These are phyloP conservation scores for Rhipidura dahli DNA, from an alignment of 2,113 vertebrate genomes.

Conservation along the genomic window DNA sequence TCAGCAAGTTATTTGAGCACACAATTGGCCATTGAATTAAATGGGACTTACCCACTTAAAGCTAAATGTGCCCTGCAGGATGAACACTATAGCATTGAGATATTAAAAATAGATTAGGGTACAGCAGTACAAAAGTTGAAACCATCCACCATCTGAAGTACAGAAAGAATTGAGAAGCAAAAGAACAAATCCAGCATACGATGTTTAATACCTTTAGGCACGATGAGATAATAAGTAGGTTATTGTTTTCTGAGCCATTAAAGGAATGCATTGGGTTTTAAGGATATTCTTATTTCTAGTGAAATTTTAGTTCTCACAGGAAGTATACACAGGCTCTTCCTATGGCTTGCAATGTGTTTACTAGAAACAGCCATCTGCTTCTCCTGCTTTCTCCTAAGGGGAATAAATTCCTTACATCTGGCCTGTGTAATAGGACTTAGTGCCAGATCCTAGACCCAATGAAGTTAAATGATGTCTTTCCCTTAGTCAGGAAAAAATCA, in stretches of 20 bases:
- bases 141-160: neutral
- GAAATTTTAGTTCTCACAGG: slow-evolving; percentile 28
- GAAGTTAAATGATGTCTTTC: slow-evolving; percentile 65
- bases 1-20: slow-evolving; percentile 7
- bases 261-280: slow-evolving; percentile 17
- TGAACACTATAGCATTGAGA: neutral
- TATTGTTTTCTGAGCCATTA: slow-evolving; percentile 42
- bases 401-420: slow-evolving; percentile 62
- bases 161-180: neutral
- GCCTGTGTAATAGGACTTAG: slow-evolving; percentile 40
- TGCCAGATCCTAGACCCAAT: slow-evolving; percentile 36
- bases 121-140: neutral
- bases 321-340: slow-evolving; percentile 22
- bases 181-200: neutral
- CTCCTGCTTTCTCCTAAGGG: slow-evolving; percentile 31
- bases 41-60: slow-evolving; percentile 6
- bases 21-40: slow-evolving; percentile 33
- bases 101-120: slow-evolving; percentile 49
- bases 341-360: slow-evolving; percentile 38
- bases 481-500: slow-evolving; percentile 60
- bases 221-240: slow-evolving; percentile 41
- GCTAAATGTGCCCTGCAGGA: neutral
- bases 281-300: slow-evolving; percentile 11
- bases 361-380: slow-evolving; percentile 53
- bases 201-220: slow-evolving; percentile 31